These are phyloP conservation scores for Enteromius argenteus DNA, from an alignment of 2,797 vertebrate species.

Conservation along the genomic window DNA sequence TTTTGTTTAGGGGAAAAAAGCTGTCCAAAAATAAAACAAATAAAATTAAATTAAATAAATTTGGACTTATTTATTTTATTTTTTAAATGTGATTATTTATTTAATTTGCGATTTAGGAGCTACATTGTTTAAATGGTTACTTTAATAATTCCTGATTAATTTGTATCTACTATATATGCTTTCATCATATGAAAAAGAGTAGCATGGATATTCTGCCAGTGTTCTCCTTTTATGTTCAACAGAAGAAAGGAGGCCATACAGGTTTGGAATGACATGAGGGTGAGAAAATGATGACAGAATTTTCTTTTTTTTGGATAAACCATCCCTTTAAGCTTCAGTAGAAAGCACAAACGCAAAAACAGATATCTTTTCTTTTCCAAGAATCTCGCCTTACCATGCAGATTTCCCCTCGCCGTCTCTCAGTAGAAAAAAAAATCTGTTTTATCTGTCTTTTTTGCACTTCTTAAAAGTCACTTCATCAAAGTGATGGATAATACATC, in stretches of 20 bases:
- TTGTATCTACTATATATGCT: no score
- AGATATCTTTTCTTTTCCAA: slow-evolving; percentile 65
- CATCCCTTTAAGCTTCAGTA: slow-evolving; percentile 30
- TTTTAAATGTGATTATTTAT: neutral
- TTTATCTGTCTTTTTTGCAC: slow-evolving; percentile 64
- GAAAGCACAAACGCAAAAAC: slow-evolving; percentile 53
- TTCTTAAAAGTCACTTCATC: slow-evolving; percentile 79
- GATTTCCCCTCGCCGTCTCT: slow-evolving; percentile 61
- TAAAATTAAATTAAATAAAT: neutral
- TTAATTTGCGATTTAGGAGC: neutral
- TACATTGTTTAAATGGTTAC: neutral
- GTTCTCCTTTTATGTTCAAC: neutral
- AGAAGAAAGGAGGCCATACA: neutral
- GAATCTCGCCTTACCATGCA: slow-evolving; percentile 68
- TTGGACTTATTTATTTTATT: neutral
- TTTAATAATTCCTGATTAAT: neutral
- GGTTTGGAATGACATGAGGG: neutral
- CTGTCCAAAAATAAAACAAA: neutral
- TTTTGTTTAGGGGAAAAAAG: neutral
- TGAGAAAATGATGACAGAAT: slow-evolving; percentile 24
- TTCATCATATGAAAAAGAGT: neutral
- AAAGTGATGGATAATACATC: slow-evolving; percentile 78
- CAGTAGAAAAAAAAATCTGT: slow-evolving; percentile 61
- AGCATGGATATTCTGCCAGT: neutral
- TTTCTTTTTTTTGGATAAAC: slow-evolving; percentile 19